Conservation (phyloP, 2,888 invertebrate species). For the Drosophila pseudotakahashii region DNA sequence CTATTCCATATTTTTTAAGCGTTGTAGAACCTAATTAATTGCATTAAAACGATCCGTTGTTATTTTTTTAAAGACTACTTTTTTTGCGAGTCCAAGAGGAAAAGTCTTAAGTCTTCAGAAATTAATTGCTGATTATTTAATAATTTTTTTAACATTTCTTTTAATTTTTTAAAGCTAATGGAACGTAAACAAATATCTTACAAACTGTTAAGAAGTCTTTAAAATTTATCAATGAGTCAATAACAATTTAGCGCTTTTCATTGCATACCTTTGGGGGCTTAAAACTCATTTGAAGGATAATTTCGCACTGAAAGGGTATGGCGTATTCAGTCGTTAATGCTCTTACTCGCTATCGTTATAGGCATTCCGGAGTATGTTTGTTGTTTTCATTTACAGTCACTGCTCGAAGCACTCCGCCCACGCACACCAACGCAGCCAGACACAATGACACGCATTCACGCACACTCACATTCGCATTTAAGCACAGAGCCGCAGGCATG, state of each 20-base stretch:
- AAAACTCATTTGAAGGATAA: neutral
- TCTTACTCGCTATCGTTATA: constrained; percentile 3
- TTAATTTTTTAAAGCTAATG: too few species aligned
- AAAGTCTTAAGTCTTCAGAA: too few species aligned
- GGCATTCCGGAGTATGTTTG: constrained; percentile 19
- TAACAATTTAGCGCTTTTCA: neutral
- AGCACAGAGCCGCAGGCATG: constrained; percentile 17
- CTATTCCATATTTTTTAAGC: too few species aligned
- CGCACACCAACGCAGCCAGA: neutral
- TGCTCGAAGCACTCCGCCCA: constrained; percentile 13
- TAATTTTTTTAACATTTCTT: too few species aligned
- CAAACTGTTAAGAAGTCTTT: too few species aligned
- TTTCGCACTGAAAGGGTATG: constrained; percentile 1
- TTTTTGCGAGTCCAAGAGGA: too few species aligned
- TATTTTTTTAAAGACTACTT: too few species aligned
- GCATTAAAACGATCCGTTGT: too few species aligned
- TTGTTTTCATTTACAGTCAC: constrained; percentile 33
- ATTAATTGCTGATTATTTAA: too few species aligned
- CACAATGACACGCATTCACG: constrained; percentile 2
- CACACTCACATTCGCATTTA: neutral
- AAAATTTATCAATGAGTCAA: too few species aligned
- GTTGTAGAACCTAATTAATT: too few species aligned
- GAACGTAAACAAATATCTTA: too few species aligned
- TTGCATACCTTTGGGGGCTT: constrained; percentile 9
- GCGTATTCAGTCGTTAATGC: neutral